A percentile compares a stretch with the other conserved stretches of the same genome.
phyloP scores from a whole-genome alignment of 2,797 vertebrate species.

The Tamandua tetradactyla region DNA sequence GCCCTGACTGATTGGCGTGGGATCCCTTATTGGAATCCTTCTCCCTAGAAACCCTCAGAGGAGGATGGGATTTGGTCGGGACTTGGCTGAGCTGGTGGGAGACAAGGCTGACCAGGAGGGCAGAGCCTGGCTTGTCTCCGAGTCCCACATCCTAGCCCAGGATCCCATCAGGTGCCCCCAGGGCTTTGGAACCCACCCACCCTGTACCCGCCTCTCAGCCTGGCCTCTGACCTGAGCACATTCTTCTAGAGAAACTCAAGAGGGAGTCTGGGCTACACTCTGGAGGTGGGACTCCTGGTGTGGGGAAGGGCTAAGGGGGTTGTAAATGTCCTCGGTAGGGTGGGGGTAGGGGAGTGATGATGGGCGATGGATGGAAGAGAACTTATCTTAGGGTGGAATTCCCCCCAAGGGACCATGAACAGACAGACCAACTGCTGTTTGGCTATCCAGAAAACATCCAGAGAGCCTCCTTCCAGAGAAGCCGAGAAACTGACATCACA shows the following conservation, averaged over 20 bases:
- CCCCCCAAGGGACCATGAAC: not conserved
- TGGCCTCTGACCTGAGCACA: not conserved
- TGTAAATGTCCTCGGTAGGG: not conserved
- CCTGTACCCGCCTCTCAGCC: not conserved
- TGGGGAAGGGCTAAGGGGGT: not conserved
- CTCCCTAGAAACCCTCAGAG: not conserved
- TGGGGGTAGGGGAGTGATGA: not conserved
- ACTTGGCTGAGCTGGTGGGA: not conserved
- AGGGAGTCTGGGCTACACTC: not conserved
- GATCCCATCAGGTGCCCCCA: not conserved
- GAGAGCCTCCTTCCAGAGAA: not conserved
- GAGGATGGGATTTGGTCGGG: not conserved
- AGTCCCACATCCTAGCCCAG: not conserved
- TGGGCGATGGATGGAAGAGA: not conserved
- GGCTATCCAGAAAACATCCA: not conserved
- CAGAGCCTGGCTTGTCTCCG: not conserved
- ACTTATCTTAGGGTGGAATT: not conserved
- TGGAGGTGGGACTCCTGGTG: not conserved
- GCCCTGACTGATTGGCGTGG: constrained; percentile 51
- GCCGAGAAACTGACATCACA: not conserved
- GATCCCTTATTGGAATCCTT: constrained; percentile 46
- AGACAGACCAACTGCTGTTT: not conserved
- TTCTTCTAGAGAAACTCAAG: not conserved
- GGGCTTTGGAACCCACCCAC: not conserved
- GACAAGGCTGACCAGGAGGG: not conserved